phyloP scores from a whole-genome alignment of 2,888 invertebrate species.

The Cantharis nigra region DNA sequence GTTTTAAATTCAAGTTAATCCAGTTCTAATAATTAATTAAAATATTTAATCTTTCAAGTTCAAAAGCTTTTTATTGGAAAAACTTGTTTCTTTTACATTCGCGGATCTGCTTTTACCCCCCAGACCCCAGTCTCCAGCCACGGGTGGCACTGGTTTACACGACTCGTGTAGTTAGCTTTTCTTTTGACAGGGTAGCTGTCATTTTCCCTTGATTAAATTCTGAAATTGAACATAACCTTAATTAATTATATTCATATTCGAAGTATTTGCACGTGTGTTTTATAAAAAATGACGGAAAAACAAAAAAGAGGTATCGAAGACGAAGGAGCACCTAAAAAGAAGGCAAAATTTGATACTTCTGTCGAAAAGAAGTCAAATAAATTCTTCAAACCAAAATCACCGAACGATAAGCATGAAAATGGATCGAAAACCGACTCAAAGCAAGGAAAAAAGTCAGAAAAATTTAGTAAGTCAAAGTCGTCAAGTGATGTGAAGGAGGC shows the following conservation, averaged over 20 bases:
- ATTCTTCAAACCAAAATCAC: not conserved
- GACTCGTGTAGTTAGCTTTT: not conserved
- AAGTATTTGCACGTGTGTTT: not conserved
- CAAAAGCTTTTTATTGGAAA: no score
- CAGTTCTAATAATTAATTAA: no score
- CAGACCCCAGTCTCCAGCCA: no score
- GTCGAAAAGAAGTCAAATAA: not conserved
- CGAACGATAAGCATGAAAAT: not conserved
- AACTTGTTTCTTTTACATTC: no score
- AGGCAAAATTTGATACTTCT: not conserved
- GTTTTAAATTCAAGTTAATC: no score
- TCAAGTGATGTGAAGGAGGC: constrained; percentile 35
- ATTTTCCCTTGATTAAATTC: not conserved
- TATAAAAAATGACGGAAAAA: not conserved
- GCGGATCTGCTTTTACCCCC: no score
- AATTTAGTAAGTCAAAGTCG: not conserved
- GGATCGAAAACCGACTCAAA: not conserved
- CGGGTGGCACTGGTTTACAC: not conserved
- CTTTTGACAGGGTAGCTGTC: not conserved
- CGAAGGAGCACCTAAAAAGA: not conserved
- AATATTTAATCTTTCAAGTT: no score
- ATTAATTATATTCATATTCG: not conserved
- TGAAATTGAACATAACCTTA: not conserved
- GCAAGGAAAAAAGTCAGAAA: not conserved
- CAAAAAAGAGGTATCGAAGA: not conserved